phyloP scores from a whole-genome alignment of 1,140 invertebrate species.

The Pentalonia nigronervosa region DNA sequence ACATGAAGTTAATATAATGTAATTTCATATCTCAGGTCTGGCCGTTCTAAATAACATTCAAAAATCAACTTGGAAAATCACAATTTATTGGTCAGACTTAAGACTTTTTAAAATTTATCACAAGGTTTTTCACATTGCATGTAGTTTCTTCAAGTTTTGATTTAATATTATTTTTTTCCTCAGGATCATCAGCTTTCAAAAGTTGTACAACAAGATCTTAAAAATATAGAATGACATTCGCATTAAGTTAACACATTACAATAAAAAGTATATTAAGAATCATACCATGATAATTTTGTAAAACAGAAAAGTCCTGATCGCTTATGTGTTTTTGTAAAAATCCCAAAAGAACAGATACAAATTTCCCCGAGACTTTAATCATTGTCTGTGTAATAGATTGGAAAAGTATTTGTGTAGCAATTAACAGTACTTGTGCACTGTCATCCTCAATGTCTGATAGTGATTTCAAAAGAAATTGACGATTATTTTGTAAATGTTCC shows the following conservation, averaged over 20 bases:
- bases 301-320: slow-evolving; percentile 69
- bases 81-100: neutral
- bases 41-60: neutral
- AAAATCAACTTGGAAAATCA: neutral
- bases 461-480: slow-evolving; percentile 63
- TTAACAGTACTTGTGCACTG: slow-evolving; percentile 83
- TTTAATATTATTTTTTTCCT: slow-evolving; percentile 64
- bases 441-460: slow-evolving; percentile 79
- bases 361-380: slow-evolving; percentile 89
- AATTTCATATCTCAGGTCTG: neutral
- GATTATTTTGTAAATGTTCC: slow-evolving; percentile 55
- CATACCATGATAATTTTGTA: slow-evolving; percentile 81
- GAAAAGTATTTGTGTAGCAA: slow-evolving; percentile 82
- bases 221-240: slow-evolving; percentile 48
- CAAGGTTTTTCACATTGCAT: slow-evolving; percentile 67
- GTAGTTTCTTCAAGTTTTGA: slow-evolving; percentile 65
- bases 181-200: slow-evolving; percentile 66
- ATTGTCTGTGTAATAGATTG: slow-evolving; percentile 80
- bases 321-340: slow-evolving; percentile 76
- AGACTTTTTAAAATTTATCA: slow-evolving; percentile 66
- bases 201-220: slow-evolving; percentile 73
- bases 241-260: neutral
- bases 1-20: neutral
- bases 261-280: slow-evolving; percentile 17
- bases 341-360: slow-evolving; percentile 81